Evolutionary conservation across 2,797 vertebrate genomes (phyloP).

Genomic region (Macropodus opercularis): DNA sequence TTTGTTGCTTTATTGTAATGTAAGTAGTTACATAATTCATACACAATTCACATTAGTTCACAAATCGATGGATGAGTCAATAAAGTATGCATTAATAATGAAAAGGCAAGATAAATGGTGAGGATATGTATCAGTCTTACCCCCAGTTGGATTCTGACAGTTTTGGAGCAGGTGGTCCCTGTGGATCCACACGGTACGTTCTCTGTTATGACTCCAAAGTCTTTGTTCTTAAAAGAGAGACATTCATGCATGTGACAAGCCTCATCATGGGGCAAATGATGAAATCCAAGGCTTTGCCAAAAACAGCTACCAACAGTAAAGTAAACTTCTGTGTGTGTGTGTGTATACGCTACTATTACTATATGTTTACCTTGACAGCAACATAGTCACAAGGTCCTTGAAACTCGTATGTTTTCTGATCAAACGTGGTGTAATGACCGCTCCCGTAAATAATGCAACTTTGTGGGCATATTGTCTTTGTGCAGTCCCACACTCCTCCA

Average conservation of each 20-base stretch:
- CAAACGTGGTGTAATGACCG: conserved; percentile 92
- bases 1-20: too few relatives aligned
- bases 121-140: conserved; percentile 83
- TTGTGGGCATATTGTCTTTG: conserved; percentile 79
- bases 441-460: conserved; percentile 91
- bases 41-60: too few relatives aligned
- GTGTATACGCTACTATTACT: too few relatives aligned
- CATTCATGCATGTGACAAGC: background rate
- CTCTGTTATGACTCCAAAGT: conserved; percentile 89
- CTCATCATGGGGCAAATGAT: background rate
- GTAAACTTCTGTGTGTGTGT: too few relatives aligned
- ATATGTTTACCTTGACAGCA: conserved; percentile 87
- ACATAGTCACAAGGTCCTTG: conserved; percentile 90
- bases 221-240: conserved; percentile 83
- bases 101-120: too few relatives aligned
- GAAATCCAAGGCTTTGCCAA: too few relatives aligned
- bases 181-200: conserved; percentile 92
- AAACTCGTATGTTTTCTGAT: conserved; percentile 86
- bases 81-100: too few relatives aligned
- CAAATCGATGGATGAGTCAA: too few relatives aligned
- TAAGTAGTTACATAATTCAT: too few relatives aligned
- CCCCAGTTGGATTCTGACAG: conserved; percentile 88
- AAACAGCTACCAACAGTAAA: too few relatives aligned
- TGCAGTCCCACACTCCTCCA: conserved; percentile 87
- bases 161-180: conserved; percentile 92